phyloP scores from a whole-genome alignment of 2,888 invertebrate genomes.

The Ypsolopha sequella region DNA sequence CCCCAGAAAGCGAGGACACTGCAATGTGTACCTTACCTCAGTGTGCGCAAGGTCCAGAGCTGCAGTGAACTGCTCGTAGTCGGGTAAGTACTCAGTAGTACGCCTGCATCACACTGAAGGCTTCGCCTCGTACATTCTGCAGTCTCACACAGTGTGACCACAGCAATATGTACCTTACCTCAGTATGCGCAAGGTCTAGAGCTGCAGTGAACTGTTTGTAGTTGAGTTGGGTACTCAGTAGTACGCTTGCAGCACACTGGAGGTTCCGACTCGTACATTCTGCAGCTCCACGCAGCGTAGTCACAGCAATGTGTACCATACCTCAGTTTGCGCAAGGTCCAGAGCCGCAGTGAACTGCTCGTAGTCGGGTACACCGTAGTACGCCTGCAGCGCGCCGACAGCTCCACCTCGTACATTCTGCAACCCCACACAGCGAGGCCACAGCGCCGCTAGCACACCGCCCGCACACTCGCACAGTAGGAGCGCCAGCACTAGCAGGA shows the following conservation, averaged over 20 bases:
- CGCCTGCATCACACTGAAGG: constrained; percentile 78
- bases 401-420: constrained; percentile 76
- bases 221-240: constrained; percentile 85
- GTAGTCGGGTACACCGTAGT: constrained; percentile 81
- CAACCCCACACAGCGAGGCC: constrained; percentile 84
- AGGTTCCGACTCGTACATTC: constrained; percentile 75
- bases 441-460: constrained; percentile 78
- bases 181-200: constrained; percentile 82
- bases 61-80: constrained; percentile 80
- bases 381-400: constrained; percentile 78
- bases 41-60: constrained; percentile 86
- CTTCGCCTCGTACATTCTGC: constrained; percentile 74
- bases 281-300: constrained; percentile 81
- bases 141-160: constrained; percentile 86
- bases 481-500: constrained; percentile 75
- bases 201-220: constrained; percentile 82
- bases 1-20: too few relatives aligned
- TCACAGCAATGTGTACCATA: constrained; percentile 16
- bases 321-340: constrained; percentile 80
- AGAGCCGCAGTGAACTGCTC: constrained; percentile 85
- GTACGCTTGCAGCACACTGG: constrained; percentile 78
- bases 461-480: constrained; percentile 78
- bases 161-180: constrained; percentile 44
- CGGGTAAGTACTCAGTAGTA: constrained; percentile 85
- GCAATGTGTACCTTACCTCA: constrained; percentile 28